phyloP scores from a whole-genome alignment of 2,888 invertebrate genomes.

The Lypha dubia region DNA sequence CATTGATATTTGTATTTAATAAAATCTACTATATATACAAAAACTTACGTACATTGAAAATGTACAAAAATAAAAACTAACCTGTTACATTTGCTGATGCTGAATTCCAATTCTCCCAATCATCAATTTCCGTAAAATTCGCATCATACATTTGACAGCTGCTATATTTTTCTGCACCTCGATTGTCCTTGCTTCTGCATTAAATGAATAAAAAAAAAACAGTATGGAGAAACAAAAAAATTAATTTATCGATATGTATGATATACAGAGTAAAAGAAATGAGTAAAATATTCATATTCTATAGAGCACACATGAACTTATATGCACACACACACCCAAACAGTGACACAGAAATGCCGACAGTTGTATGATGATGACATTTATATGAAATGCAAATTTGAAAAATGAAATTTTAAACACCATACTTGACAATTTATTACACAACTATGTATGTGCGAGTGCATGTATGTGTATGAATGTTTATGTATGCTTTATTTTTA shows the following conservation, averaged over 20 bases:
- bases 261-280: slow-evolving; percentile 41
- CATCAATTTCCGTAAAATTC: slow-evolving; percentile 79
- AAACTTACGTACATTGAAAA: background rate
- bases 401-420: slow-evolving; percentile 72
- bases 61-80: slow-evolving; percentile 70
- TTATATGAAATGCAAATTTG: slow-evolving; percentile 72
- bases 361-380: slow-evolving; percentile 69
- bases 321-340: background rate
- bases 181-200: slow-evolving; percentile 78
- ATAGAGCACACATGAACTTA: background rate
- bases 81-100: slow-evolving; percentile 77
- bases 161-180: slow-evolving; percentile 82
- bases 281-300: slow-evolving; percentile 34
- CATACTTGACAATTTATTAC: slow-evolving; percentile 70
- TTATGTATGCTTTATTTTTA: background rate
- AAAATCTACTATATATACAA: slow-evolving; percentile 33
- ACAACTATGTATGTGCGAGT: slow-evolving; percentile 8
- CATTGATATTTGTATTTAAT: slow-evolving; percentile 19
- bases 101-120: slow-evolving; percentile 78
- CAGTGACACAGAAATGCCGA: slow-evolving; percentile 20
- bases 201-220: background rate
- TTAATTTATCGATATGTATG: slow-evolving; percentile 58
- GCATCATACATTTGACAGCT: slow-evolving; percentile 84
- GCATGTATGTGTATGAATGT: background rate
- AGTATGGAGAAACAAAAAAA: slow-evolving; percentile 4